Evolutionary conservation across 2,797 vertebrate species (phyloP), one percentile per base, ranked within the genome.

Genomic region (Chelonia mydas): DNA sequence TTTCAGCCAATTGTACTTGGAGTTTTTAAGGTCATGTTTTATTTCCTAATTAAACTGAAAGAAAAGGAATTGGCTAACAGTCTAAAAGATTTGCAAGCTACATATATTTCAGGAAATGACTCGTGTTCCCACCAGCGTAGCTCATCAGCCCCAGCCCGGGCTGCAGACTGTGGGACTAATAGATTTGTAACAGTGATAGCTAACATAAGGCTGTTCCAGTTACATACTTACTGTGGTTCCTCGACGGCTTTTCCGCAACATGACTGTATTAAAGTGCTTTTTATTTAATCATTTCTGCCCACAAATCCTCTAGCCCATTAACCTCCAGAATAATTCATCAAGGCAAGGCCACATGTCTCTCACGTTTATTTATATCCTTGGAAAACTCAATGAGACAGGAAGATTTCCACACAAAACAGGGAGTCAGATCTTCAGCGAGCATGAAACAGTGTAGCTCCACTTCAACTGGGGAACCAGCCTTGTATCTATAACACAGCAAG

Each of bases 11-110:
- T 59, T 59, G 41, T 6, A 4, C 33, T 59, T 95, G 15, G 0
- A 95, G 84, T 94, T 94, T 82, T 91, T 91, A 91, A 92, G 92
- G 84, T 94, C 82, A 59, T 96, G 96, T 94, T 98, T 98, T 97
- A 98, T 96, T 95, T 97, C 97, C 98, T 98, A 97, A 98, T 98
- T 98, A 98, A 98, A 97, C 53, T 72, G 96, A 97, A 96, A 97
- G 97, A 96, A 97, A 97, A 96, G 72, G 97, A 97, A 98, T 91
- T 96, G 97, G 97, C 78, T 97, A 97, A 95, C 93, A 96, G 96
- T 96, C 96, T 77, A 89, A 91, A 94, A 97, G 97, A 96, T 90
- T 92, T 96, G 91, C 95, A 97, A 61, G 96, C 95, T 97, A 96
- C 97, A 97, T 97, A 95, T 96, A 97, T 96, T 95, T 96, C 96